Base-by-base conservation (phyloP, 2,113 vertebrate genomes). In the Dryoscopus gambensis region DNA sequence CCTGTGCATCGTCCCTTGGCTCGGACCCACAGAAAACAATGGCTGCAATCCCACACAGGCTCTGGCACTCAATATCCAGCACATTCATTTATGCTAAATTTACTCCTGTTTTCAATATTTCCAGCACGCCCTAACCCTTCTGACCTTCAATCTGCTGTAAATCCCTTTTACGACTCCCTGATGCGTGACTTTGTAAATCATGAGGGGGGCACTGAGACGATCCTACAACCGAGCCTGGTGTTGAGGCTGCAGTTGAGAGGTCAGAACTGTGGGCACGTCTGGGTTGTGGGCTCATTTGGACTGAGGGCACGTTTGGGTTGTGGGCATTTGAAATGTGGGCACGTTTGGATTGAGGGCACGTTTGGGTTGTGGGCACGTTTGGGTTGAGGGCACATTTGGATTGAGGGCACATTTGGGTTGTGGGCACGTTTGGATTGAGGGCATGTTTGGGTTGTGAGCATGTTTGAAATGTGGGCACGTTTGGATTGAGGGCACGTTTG, bases 1-100 rank as follows among this genome's bases (percentile, higher is more conserved):
- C 68, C 91, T 97, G 93, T 97, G 90, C 83, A 53, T 91, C 59
- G 55, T 35, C 82, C 84, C 94, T 97, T 98, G 96, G 95, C 96
- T 91, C 44, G 11, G 46, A 27, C 87, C 92, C 97, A 97, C 71
- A 70, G 90, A 84, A 97, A 98, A 98, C 92, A 97, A 95, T 94
- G 84, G 81, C 82, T 96, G 95, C 89, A 87, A 47, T 98, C 92
- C 94, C 95, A 95, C 91, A 69, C 52, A 94, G 76, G 92, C 96
- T 97, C 95, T 96, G 94, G 79, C 84, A 67, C 63, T 73, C 77
- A 69, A 49, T 52, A 91, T 69, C 96, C 91, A 93, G 78, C 87
- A 44, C 71, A 44, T 81, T 91, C 96, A 79, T 96, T 96, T 95
- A 70, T 77, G 71, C 89, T 93, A 64, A 95, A 94, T 90, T 97